Conservation (phyloP, 2,888 invertebrate species). For the Rhimphoctona megacephalus region DNA sequence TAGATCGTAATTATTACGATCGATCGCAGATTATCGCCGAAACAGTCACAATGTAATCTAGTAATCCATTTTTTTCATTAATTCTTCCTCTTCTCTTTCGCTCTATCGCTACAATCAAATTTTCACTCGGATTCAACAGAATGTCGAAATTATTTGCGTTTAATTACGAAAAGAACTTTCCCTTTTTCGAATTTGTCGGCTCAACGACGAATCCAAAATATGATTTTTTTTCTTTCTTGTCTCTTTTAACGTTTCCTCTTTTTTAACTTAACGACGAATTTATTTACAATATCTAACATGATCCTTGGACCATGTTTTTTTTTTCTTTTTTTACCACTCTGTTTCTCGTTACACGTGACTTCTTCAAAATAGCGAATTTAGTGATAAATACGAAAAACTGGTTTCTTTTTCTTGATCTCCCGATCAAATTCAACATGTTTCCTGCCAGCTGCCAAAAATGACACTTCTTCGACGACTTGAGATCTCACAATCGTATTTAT, state of each 20-base stretch:
- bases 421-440: no score
- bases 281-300: slow-evolving; percentile 57
- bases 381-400: slow-evolving; percentile 31
- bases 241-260: not conserved
- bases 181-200: not conserved
- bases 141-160: slow-evolving; percentile 8
- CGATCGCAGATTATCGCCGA: slow-evolving; percentile 15
- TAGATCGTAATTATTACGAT: slow-evolving; percentile 19
- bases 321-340: not conserved
- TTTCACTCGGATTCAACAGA: not conserved
- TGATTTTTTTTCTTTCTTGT: not conserved
- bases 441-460: slow-evolving; percentile 24
- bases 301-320: slow-evolving; percentile 20
- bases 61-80: not conserved
- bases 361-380: slow-evolving; percentile 20
- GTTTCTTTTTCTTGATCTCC: not conserved
- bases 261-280: slow-evolving; percentile 24
- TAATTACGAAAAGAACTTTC: slow-evolving; percentile 22
- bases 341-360: not conserved
- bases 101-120: not conserved
- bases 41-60: not conserved
- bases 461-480: not conserved
- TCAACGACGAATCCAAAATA: slow-evolving; percentile 15
- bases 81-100: not conserved
- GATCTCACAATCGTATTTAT: not conserved